Evolutionary conservation across 2,113 vertebrate species (phyloP).

Genomic region (Vanacampus margaritifer): DNA sequence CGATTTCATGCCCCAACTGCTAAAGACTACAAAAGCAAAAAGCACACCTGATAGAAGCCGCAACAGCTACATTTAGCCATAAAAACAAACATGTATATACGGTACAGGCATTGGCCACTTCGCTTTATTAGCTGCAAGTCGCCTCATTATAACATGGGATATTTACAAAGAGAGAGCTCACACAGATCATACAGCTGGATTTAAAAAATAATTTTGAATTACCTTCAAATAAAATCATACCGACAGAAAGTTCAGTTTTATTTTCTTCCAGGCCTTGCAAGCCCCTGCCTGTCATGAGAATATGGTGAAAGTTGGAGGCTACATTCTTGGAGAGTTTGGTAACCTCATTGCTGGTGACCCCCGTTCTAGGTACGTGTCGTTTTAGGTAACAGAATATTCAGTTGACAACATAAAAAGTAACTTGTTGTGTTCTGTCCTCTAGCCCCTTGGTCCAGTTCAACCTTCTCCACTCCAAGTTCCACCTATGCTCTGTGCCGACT

Average conservation of each 20-base stretch:
- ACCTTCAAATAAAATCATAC: background rate
- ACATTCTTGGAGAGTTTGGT: conserved; percentile 90
- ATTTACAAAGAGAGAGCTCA: too few relatives aligned
- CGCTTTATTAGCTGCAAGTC: too few relatives aligned
- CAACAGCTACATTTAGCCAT: too few relatives aligned
- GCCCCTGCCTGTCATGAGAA: conserved; percentile 93
- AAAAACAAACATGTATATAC: too few relatives aligned
- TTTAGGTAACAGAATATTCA: background rate
- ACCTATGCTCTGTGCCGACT: conserved; percentile 87
- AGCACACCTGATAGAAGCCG: too few relatives aligned
- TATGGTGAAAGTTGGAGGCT: conserved; percentile 94
- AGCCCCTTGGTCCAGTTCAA: conserved; percentile 92
- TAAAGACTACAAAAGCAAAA: too few relatives aligned
- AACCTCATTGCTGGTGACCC: conserved; percentile 92
- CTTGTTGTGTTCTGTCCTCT: conserved; percentile 1
- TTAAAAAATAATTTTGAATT: too few relatives aligned
- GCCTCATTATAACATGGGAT: too few relatives aligned
- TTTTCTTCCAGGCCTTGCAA: conserved; percentile 78
- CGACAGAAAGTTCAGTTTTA: background rate
- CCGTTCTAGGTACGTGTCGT: conserved; percentile 80
- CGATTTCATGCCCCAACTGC: too few relatives aligned
- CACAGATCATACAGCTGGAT: too few relatives aligned
- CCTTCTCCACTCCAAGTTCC: conserved; percentile 90
- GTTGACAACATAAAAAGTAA: background rate
- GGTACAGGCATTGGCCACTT: too few relatives aligned